A percentile compares a stretch with the other conserved stretches of the same genome.
Conservation (phyloP, 2,888 invertebrate genomes). For the Automeris io region DNA sequence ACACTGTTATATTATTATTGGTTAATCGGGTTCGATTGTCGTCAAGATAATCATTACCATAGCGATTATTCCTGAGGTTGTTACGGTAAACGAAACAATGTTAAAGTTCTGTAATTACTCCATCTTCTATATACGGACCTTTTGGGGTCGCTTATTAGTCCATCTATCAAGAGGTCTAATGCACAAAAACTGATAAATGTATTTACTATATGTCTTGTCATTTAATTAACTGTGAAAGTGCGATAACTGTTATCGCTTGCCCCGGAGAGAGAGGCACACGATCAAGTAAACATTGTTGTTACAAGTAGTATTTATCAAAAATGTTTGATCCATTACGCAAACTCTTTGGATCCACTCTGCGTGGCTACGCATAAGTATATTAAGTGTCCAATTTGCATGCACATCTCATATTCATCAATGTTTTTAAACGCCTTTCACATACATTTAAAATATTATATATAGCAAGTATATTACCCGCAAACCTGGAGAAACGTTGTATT, state of each 20-base stretch:
- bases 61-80: too few relatives aligned
- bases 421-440: too few relatives aligned
- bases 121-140: conserved; percentile 4
- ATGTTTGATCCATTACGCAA: conserved; percentile 3
- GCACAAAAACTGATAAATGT: conserved; percentile 23
- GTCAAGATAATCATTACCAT: too few relatives aligned
- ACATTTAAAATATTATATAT: too few relatives aligned
- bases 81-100: background rate
- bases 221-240: conserved; percentile 35
- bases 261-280: background rate
- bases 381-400: too few relatives aligned
- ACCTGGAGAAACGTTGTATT: too few relatives aligned
- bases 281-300: conserved; percentile 5
- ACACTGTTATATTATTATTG: too few relatives aligned
- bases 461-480: too few relatives aligned
- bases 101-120: conserved; percentile 5
- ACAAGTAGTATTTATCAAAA: conserved; percentile 3
- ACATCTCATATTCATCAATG: too few relatives aligned
- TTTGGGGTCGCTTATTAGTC: conserved; percentile 40
- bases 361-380: too few relatives aligned
- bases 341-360: background rate
- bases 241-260: conserved; percentile 19
- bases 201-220: conserved; percentile 22
- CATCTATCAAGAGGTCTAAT: conserved; percentile 35
- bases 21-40: too few relatives aligned